Evolutionary conservation across 37 sponge, comb jelly and placozoan genomes (phyloP), one percentile per base, ranked within the genome.

Genomic region (Ianthella basta): DNA sequence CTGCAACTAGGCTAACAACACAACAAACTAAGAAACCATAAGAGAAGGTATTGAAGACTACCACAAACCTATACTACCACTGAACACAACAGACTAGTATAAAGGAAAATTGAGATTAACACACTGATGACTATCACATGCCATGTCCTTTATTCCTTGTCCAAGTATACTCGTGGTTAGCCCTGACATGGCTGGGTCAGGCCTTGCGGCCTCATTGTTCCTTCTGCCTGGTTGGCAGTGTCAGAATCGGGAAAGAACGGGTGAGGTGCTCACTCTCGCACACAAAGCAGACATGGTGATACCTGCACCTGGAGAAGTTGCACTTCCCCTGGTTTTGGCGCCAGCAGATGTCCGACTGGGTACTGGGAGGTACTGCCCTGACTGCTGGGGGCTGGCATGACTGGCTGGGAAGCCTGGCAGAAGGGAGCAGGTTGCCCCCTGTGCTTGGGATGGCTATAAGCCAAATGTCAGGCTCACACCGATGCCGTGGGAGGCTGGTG

Each of bases 271-370:
- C 16, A 15, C 16, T 18, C 59, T 18, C 16, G 18, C 59, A 56
- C 16, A 18, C 15, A 18, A 56, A 18, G 59, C 59, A 56, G 59
- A 56, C 59, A 18, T 56, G 59, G 16, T 18, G 15, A 18, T 56
- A 56, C 59, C 59, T 15, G 59, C 59, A 56, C 16, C 18, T 56
- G 15, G 59, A 18, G 59, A 56, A 56, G 15, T 56, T 15, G 59
- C 59, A 56, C 59, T 18, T 56, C 16, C 59, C 59, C 59, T 56
- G 59, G 59, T 56, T 56, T 18, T 18, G 18, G 59, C 59, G 15
- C 59, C 59, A 19, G 59, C 59, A 56, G 59, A 56, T 56, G n/a
- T n/a, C n/a, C n/a, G n/a, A n/a, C n/a, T n/a, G n/a, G 59, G 59
- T 15, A 19, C 15, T 56, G 16, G 16, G 16, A 19, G 59, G 59